phyloP scores from a whole-genome alignment of 2,797 vertebrate genomes.

The Gephyroberyx darwinii region DNA sequence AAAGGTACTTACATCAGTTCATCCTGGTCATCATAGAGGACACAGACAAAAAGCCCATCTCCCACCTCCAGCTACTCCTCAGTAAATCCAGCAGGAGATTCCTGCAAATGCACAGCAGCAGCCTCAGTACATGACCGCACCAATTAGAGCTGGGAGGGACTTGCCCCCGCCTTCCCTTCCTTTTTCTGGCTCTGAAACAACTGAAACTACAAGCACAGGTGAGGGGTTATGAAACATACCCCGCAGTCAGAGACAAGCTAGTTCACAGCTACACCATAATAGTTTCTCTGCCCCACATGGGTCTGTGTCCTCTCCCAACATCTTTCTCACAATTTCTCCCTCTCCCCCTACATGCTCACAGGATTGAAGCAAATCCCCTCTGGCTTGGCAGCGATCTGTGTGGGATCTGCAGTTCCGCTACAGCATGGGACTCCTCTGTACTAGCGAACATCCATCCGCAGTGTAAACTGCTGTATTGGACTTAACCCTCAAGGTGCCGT shows the following conservation, averaged over 20 bases:
- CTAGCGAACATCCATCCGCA: slow-evolving; percentile 83
- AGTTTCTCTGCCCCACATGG: slow-evolving; percentile 33
- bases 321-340: slow-evolving; percentile 45
- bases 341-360: slow-evolving; percentile 51
- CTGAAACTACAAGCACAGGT: slow-evolving; percentile 70
- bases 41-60: slow-evolving; percentile 51
- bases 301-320: slow-evolving; percentile 45
- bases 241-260: slow-evolving; percentile 14
- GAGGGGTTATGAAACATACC: slow-evolving; percentile 57
- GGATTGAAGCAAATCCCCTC: slow-evolving; percentile 72
- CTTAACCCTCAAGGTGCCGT: slow-evolving; percentile 77
- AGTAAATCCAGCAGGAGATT: slow-evolving; percentile 72
- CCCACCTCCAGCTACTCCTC: slow-evolving; percentile 48
- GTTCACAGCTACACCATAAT: slow-evolving; percentile 30
- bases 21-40: slow-evolving; percentile 63
- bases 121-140: slow-evolving; percentile 54
- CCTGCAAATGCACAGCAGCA: slow-evolving; percentile 68
- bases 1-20: slow-evolving; percentile 75
- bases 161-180: slow-evolving; percentile 45
- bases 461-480: slow-evolving; percentile 85
- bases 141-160: slow-evolving; percentile 55
- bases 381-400: slow-evolving; percentile 78
- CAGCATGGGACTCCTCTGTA: slow-evolving; percentile 80
- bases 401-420: slow-evolving; percentile 83
- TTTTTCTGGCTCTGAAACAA: slow-evolving; percentile 42